phyloP scores from a whole-genome alignment of 2,888 invertebrate species.

The Lingula anatina region DNA sequence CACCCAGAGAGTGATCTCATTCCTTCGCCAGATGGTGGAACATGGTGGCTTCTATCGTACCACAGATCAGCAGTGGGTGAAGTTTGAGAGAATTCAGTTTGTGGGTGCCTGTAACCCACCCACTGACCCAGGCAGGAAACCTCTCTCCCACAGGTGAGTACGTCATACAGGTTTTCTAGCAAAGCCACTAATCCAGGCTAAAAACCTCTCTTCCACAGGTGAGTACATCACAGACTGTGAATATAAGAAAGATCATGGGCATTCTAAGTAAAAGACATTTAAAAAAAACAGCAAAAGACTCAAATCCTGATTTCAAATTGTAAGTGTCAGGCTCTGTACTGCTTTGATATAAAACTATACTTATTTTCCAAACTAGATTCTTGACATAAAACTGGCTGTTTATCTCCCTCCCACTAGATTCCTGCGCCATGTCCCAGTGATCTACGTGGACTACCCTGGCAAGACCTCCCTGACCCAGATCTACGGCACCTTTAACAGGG shows the following conservation, averaged over 20 bases:
- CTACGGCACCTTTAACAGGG: slow-evolving; percentile 97
- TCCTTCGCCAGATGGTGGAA: slow-evolving; percentile 94
- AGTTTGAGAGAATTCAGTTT: slow-evolving; percentile 95
- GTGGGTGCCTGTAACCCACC: slow-evolving; percentile 99
- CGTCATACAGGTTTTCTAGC: slow-evolving; percentile 60
- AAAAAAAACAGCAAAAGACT: too few species aligned
- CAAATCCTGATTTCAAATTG: too few species aligned
- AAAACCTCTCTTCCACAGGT: slow-evolving; percentile 86
- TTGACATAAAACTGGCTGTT: too few species aligned
- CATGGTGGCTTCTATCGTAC: slow-evolving; percentile 65
- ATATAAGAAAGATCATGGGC: too few species aligned
- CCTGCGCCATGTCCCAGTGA: slow-evolving; percentile 89
- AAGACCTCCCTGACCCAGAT: slow-evolving; percentile 93
- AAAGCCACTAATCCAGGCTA: slow-evolving; percentile 99
- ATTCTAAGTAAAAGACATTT: too few species aligned
- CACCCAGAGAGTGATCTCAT: slow-evolving; percentile 95
- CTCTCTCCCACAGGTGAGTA: slow-evolving; percentile 75
- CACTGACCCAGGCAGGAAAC: slow-evolving; percentile 97
- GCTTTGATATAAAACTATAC: too few species aligned
- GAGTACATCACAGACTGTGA: slow-evolving; percentile 47
- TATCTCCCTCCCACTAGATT: slow-evolving; percentile 51
- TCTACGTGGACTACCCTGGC: slow-evolving; percentile 99
- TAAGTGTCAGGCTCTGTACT: too few species aligned
- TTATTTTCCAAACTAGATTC: too few species aligned
- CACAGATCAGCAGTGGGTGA: slow-evolving; percentile 90